phyloP scores from a whole-genome alignment of 2,797 vertebrate species.

The Corythornis leucogaster region DNA sequence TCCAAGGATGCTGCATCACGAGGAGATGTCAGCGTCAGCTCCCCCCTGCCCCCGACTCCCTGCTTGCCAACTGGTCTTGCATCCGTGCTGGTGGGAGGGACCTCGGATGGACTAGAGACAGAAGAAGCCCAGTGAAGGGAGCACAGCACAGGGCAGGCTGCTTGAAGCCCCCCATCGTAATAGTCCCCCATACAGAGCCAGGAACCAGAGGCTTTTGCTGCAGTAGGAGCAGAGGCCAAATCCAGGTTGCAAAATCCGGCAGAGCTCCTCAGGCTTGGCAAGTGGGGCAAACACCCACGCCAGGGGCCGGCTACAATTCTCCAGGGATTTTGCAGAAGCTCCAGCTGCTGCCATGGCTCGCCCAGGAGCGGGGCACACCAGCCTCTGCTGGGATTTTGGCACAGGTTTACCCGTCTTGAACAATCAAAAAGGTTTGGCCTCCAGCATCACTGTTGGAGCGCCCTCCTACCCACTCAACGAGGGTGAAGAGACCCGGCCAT shows the following conservation, averaged over 20 bases:
- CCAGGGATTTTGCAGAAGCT: neutral
- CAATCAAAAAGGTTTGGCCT: neutral
- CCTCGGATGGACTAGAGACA: neutral
- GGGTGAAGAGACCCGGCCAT: neutral
- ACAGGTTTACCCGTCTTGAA: neutral
- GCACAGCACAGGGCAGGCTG: neutral
- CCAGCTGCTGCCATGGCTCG: neutral
- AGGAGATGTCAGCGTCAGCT: constrained; percentile 21
- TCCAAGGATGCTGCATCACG: constrained; percentile 50
- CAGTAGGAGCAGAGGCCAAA: neutral
- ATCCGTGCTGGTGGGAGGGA: neutral
- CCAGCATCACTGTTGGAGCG: fast-evolving
- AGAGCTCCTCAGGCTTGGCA: neutral
- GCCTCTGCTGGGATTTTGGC: neutral
- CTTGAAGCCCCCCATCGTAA: neutral
- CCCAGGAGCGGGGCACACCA: fast-evolving
- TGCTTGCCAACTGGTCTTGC: neutral
- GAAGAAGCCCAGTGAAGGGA: neutral
- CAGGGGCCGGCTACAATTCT: neutral
- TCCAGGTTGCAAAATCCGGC: neutral
- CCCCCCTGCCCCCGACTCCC: neutral
- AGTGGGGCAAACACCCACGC: fast-evolving
- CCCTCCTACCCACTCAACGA: fast-evolving
- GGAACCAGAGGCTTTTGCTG: neutral
- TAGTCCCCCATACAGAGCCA: neutral